These are phyloP conservation scores for Channa striata DNA, from an alignment of 2,797 vertebrate species.

Conservation along the genomic window DNA sequence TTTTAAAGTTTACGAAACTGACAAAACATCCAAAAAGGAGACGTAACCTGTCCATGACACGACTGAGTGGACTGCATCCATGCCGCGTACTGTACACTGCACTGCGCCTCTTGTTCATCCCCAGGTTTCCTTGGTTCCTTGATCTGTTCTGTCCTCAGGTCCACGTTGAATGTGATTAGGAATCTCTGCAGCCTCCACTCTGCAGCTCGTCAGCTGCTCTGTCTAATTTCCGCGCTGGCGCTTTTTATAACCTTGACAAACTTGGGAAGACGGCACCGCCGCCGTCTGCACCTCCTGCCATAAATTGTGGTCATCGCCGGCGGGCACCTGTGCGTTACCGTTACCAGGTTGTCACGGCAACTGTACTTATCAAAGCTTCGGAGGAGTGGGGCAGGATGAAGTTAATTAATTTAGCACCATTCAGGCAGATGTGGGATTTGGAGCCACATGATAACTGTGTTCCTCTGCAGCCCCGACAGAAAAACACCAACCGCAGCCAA, in stretches of 20 bases:
- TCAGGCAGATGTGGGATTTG: slow-evolving; percentile 5
- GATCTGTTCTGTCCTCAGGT: not conserved
- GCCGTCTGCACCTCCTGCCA: slow-evolving; percentile 15
- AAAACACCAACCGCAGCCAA: not conserved
- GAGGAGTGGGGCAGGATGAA: slow-evolving; percentile 12
- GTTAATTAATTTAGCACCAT: slow-evolving; percentile 26
- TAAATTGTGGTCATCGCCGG: not conserved
- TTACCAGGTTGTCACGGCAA: slow-evolving; percentile 46
- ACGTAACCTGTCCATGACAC: no score
- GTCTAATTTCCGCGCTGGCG: slow-evolving; percentile 39
- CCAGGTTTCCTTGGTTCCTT: no score
- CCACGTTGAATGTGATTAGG: not conserved
- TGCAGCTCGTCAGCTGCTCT: slow-evolving; percentile 41
- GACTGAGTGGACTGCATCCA: no score
- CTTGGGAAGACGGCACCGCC: slow-evolving; percentile 28
- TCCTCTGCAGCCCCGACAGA: slow-evolving; percentile 6
- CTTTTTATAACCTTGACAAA: slow-evolving; percentile 51
- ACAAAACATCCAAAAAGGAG: no score
- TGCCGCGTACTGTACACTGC: no score
- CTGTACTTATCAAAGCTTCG: slow-evolving; percentile 21
- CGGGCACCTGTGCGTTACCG: slow-evolving; percentile 24
- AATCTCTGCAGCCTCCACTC: slow-evolving; percentile 1
- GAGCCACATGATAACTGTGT: slow-evolving; percentile 7
- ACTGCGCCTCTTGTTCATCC: no score
- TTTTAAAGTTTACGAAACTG: no score